Evolutionary conservation across 2,113 vertebrate species (phyloP).

Genomic region (Gambusia holbrooki): DNA sequence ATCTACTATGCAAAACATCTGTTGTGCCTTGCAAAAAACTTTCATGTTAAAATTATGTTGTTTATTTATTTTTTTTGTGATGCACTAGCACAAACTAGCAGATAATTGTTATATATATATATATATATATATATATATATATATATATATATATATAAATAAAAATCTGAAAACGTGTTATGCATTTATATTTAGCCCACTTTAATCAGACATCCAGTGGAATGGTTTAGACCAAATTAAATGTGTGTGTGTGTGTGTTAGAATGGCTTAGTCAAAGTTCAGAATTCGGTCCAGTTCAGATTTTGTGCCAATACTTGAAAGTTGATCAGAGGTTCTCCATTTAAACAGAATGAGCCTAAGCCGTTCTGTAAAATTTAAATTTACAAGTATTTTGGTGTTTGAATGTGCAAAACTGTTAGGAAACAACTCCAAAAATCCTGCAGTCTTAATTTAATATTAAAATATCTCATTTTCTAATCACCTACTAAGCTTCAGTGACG

Average conservation of each 20-base stretch:
- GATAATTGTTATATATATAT: too few relatives aligned
- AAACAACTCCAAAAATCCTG: too few relatives aligned
- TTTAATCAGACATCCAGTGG: background rate
- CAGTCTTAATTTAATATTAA: too few relatives aligned
- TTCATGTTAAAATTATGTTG: too few relatives aligned
- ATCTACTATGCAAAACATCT: too few relatives aligned
- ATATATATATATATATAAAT: background rate
- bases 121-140: background rate
- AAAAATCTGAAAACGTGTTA: background rate
- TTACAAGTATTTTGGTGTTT: too few relatives aligned
- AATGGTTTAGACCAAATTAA: too few relatives aligned
- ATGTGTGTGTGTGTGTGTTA: background rate
- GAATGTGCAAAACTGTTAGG: too few relatives aligned
- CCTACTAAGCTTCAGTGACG: background rate
- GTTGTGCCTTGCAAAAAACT: too few relatives aligned
- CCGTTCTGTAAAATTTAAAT: background rate
- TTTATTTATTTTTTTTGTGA: too few relatives aligned
- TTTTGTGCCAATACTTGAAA: background rate
- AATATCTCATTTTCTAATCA: too few relatives aligned
- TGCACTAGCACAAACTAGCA: too few relatives aligned
- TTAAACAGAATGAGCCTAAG: background rate
- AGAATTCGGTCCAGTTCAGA: background rate
- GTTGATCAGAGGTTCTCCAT: background rate
- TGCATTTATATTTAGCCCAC: background rate
- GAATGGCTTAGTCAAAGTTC: background rate